phyloP scores from a whole-genome alignment of 2,888 invertebrate genomes.

The Leuctra nigra region DNA sequence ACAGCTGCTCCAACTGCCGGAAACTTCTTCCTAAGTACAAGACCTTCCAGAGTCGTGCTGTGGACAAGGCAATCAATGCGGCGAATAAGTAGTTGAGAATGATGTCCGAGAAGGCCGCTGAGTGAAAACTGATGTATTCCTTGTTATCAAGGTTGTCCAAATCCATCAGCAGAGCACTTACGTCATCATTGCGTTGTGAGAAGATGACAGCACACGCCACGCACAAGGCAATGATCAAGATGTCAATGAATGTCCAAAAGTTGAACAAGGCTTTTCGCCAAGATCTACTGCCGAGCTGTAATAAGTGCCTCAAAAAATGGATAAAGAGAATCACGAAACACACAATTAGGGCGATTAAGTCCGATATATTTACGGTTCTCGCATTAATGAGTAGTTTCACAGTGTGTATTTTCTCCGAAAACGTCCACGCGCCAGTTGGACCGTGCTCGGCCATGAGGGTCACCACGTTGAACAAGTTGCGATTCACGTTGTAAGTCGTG shows the following conservation, averaged over 20 bases:
- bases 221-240: constrained; percentile 8
- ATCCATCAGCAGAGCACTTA: neutral
- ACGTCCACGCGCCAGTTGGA: constrained; percentile 1
- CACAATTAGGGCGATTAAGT: neutral
- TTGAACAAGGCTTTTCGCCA: neutral
- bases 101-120: constrained; percentile 16
- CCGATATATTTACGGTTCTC: neutral
- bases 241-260: constrained; percentile 17
- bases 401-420: constrained; percentile 7
- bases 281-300: too few relatives aligned
- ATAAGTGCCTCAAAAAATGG: constrained; percentile 8
- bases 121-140: constrained; percentile 18
- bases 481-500: constrained; percentile 23
- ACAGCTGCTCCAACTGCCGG: constrained; percentile 9
- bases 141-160: constrained; percentile 12
- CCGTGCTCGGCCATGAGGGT: constrained; percentile 19
- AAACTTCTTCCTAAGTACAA: constrained; percentile 15
- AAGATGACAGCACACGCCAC: neutral
- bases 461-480: constrained; percentile 24
- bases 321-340: constrained; percentile 4
- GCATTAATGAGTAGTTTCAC: neutral
- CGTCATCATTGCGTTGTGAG: constrained; percentile 16
- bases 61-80: constrained; percentile 10
- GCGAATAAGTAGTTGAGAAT: constrained; percentile 8
- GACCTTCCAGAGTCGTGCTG: constrained; percentile 20